phyloP scores from a whole-genome alignment of 2,888 invertebrate genomes.

The Chaitophorus viminalis region DNA sequence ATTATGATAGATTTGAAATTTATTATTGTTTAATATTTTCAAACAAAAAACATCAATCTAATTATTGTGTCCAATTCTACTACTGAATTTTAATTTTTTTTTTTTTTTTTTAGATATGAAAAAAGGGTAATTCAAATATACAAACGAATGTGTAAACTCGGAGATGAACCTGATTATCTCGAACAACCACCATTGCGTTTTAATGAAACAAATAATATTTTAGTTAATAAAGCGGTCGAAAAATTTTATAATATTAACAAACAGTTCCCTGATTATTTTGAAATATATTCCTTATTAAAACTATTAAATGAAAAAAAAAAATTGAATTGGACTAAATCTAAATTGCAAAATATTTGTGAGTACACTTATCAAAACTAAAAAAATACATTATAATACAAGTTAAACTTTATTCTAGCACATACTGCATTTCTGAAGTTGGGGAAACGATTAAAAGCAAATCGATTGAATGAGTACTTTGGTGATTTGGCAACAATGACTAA shows the following conservation, averaged over 20 bases:
- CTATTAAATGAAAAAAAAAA: constrained; percentile 36
- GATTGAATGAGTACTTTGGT: constrained; percentile 52
- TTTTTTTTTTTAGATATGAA: constrained; percentile 38
- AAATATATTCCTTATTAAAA: constrained; percentile 52
- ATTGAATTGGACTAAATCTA: constrained; percentile 31
- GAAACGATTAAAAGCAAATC: constrained; percentile 23
- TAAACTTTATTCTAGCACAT: constrained; percentile 6
- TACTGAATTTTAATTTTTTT: not conserved
- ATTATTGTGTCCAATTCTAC: not conserved
- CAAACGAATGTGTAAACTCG: constrained; percentile 37
- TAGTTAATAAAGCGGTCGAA: constrained; percentile 49
- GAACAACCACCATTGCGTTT: constrained; percentile 33
- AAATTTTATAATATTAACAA: constrained; percentile 47
- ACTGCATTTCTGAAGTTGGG: constrained; percentile 47
- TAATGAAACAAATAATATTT: not conserved
- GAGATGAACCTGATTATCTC: constrained; percentile 26
- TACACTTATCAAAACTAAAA: not conserved
- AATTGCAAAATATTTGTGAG: constrained; percentile 43
- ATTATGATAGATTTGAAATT: not conserved
- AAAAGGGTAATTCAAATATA: constrained; percentile 37
- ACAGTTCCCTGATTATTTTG: constrained; percentile 44
- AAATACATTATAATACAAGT: not conserved
- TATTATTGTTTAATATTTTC: not conserved
- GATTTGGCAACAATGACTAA: not conserved
- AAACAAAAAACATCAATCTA: not conserved